A percentile compares a stretch with the other conserved stretches of the same genome.
Conservation (phyloP, 2,888 invertebrate genomes). For the Andrena minutula region DNA sequence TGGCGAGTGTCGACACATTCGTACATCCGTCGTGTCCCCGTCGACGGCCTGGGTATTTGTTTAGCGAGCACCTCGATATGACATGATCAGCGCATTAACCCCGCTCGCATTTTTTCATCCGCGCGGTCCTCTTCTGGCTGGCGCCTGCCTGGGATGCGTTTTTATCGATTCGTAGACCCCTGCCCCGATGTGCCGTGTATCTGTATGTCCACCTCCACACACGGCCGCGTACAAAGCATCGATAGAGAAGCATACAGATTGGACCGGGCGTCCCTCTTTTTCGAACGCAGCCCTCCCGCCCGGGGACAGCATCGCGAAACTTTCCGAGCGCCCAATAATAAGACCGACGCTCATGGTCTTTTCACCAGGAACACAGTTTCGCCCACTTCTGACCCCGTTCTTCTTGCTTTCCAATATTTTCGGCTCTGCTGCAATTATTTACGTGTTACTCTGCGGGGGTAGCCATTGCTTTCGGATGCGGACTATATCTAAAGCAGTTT, state of each 20-base stretch:
- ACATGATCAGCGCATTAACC: slow-evolving; percentile 85
- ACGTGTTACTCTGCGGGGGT: too few species aligned
- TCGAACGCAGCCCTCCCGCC: slow-evolving; percentile 63
- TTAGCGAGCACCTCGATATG: slow-evolving; percentile 82
- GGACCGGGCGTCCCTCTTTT: slow-evolving; percentile 80
- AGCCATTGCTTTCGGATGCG: too few species aligned
- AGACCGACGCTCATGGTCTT: slow-evolving; percentile 54
- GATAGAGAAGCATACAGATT: slow-evolving; percentile 83
- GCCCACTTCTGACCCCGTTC: background rate
- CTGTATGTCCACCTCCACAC: slow-evolving; percentile 75
- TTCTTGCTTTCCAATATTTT: background rate
- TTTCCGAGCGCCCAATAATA: slow-evolving; percentile 71
- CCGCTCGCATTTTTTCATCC: slow-evolving; percentile 82
- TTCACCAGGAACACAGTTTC: background rate
- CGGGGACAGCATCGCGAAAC: slow-evolving; percentile 72
- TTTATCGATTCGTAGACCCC: slow-evolving; percentile 85
- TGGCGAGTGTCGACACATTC: slow-evolving; percentile 68
- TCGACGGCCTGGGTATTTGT: slow-evolving; percentile 77
- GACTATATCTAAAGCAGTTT: too few species aligned
- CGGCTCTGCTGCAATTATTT: background rate
- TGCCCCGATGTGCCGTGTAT: slow-evolving; percentile 79
- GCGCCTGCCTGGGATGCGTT: slow-evolving; percentile 85
- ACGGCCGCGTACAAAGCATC: slow-evolving; percentile 80
- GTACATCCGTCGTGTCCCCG: slow-evolving; percentile 65
- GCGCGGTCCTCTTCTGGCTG: slow-evolving; percentile 78